Evolutionary conservation across 1,140 invertebrate genomes (phyloP), one percentile per base, ranked within the genome.

Genomic region (Homarus americanus): DNA sequence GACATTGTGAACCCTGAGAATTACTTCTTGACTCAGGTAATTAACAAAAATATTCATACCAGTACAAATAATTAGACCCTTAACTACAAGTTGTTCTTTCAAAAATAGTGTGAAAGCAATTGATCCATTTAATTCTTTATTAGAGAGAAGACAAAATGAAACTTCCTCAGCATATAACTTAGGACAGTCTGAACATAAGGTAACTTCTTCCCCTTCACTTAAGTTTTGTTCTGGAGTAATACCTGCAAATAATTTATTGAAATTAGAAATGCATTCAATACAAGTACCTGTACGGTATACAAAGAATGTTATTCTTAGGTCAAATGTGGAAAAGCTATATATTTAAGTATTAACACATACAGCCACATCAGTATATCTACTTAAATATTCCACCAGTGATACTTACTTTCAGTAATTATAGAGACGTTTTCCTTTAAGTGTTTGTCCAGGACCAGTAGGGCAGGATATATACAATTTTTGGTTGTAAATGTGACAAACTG

Each of bases 21-120:
- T 41, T 20, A 90, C 41, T 12, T 90, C 72, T 66, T 90, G 88
- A 78, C 80, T 90, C 32, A 90, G 66, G n/a, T 90, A 90, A 17
- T 83, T 69, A n/a, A 90, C 17, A 38, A 90, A 63, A 63, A 82
- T 28, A 28, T 2, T 41, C 80, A 75, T 90, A 3, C 82, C 82
- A 40, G 36, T 7, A 10, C 41, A 41, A n/a, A 84, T 32, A 28
- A 90, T 41, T 20, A 90, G 28, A 58, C 69, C 32, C 5, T 24
- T 75, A 12, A 41, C 4, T 2, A 90, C 72, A 38, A 90, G 88
- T 49, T 90, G 88, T n/a, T 90, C 66, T 41, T 84, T 90, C 24
- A 90, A 76, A 49, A 83, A 78, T n/a, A 76, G 58, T 34, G 44
- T 83, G 73, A 90, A 83, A 9, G 72, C 41, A 9, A 17, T 2